Base-by-base conservation (phyloP, 2,113 vertebrate genomes). In the Terrapene triunguis region DNA sequence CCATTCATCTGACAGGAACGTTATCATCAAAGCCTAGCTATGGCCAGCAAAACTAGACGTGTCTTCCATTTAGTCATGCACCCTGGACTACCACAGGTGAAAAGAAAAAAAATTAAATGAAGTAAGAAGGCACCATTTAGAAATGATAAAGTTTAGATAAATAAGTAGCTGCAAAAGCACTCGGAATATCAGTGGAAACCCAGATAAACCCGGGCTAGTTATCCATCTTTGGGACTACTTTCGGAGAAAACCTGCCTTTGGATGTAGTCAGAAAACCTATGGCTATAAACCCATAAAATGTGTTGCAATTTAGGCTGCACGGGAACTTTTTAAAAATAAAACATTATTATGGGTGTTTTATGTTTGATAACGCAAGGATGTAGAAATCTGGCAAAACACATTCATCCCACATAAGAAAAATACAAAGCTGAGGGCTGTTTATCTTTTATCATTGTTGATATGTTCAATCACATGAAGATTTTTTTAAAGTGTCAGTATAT, bases 51-150 rank as follows among this genome's bases (percentile, higher is more conserved):
- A 54, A 54, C 53, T 54, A 22, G 21, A 54, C 8, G 53, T 54
- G 53, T 35, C 86, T 90, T 74, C 65, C 89, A 88, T 44, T 92
- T 85, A 80, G 38, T 5, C n/a, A 11, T 19, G 82, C 6, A 82
- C 42, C 42, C 87, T 91, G 79, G 29, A 19, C 53, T 47, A 86
- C 21, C 13, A 53, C 51, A 94, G 32, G 53, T 22, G 4, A 29
- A 57, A 25, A 29, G 27, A 25, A 10, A 42, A 55, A 50, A 50
- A 44, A 78, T 90, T 90, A 85, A 12, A 5, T 82, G 82, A 82
- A 82, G 42, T 0, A 0, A 2, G 1, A 3, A 1, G 11, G 51
- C 6, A 6, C 17, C 78, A 35, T 62, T 55, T 3, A 80, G 10
- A 54, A 22, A 54, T 54, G 53, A 54, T 54, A 9, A 42, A 24